Evolutionary conservation across 2,113 vertebrate genomes (phyloP), one percentile per base, ranked within the genome.

Genomic region (Grammomys surdaster): DNA sequence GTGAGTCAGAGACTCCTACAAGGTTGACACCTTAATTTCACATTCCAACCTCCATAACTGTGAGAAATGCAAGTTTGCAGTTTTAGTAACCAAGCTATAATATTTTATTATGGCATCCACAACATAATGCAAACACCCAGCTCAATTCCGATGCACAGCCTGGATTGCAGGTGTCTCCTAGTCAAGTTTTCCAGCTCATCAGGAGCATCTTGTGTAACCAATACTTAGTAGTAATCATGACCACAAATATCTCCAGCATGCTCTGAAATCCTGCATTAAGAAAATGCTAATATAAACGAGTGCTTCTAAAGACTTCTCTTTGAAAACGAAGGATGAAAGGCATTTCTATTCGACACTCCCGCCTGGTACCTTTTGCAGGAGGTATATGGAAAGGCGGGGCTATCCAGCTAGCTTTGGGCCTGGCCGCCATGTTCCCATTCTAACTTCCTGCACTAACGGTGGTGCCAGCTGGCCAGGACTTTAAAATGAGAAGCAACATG

Each of bases 281-380:
- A 87, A 92, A 94, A 63, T n/a, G 36, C 60, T 95, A 72, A 82
- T 43, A 81, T 88, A 77, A 97, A 67, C 91, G 3, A 81, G 31
- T 54, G 67, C 11, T 95, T 88, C n/a, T 31, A 26, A 70, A 92
- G 54, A 88, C 20, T 51, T 84, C n/a, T 60, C 54, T 58, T 69
- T 81, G 36, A 86, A 82, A 81, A 81, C 11, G 11, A 31, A 91
- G 31, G 31, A 73, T 9, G 24, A 40, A 14, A 80, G n/a, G 8
- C 26, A 56, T 94, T 90, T 67, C 70, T 40, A 31, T 22, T 93
- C 70, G 22, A 9, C 31, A 75, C 6, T 31, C 11, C 46, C 31
- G 10, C 76, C 28, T 89, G 60, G 91, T 89, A 77, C 22, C 82
- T 51, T 51, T 51, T 51, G 48, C 48, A 5, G 48, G 48, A 51